Percentiles rank a stretch among this genome's conserved stretches.
Evolutionary conservation across 2,888 invertebrate genomes (phyloP).

Genomic region (Fissipunctia ypsillon): DNA sequence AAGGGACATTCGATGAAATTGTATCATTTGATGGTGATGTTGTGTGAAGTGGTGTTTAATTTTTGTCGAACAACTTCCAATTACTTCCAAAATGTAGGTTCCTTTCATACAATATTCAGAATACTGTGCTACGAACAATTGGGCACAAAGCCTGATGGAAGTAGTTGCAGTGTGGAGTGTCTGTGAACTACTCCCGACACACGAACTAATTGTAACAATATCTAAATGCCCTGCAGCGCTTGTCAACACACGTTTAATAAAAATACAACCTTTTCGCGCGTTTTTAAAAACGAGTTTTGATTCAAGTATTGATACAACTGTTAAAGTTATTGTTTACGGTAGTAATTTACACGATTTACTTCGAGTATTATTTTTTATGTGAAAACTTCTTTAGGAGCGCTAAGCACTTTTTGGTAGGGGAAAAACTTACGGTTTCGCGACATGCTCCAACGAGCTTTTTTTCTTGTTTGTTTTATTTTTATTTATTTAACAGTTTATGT

Average conservation of each 20-base stretch:
- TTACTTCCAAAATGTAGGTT: slow-evolving; percentile 1
- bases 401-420: too few species aligned
- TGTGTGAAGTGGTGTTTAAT: too few species aligned
- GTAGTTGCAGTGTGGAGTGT: slow-evolving; percentile 70
- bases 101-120: slow-evolving; percentile 54
- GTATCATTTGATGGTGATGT: neutral
- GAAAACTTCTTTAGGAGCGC: too few species aligned
- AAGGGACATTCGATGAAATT: neutral
- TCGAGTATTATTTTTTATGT: neutral
- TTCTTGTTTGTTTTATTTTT: too few species aligned
- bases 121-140: slow-evolving; percentile 54
- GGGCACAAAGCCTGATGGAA: slow-evolving; percentile 76
- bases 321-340: neutral
- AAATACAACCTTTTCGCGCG: neutral
- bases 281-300: slow-evolving; percentile 4
- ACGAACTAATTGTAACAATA: slow-evolving; percentile 33
- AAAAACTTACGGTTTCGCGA: too few species aligned
- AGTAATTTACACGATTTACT: neutral
- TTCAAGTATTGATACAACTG: too few species aligned
- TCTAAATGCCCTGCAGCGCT: slow-evolving; percentile 30
- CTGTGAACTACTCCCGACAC: slow-evolving; percentile 36
- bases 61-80: neutral
- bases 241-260: slow-evolving; percentile 28
- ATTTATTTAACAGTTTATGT: too few species aligned
- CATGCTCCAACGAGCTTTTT: too few species aligned